phyloP scores from a whole-genome alignment of 64 coral and sea anemone genomes.

The Catalaphyllia jardinei region DNA sequence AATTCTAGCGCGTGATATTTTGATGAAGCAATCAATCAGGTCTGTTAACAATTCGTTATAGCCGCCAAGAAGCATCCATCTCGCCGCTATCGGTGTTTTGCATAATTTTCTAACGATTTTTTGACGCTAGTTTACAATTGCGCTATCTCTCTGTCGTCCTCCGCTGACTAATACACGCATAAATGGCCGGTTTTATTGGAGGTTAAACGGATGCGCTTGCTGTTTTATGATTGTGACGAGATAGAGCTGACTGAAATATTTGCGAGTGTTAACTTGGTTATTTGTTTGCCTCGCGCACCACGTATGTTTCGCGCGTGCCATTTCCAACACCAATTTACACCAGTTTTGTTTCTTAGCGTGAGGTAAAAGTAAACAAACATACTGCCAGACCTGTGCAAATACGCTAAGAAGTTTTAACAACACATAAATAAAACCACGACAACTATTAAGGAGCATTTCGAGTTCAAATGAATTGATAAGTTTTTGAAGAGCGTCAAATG shows the following conservation, averaged over 20 bases:
- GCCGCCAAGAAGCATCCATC: neutral
- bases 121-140: slow-evolving; percentile 41
- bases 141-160: slow-evolving; percentile 6
- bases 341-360: neutral
- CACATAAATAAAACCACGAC: slow-evolving; percentile 40
- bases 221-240: neutral
- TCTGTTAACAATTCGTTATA: neutral
- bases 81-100: slow-evolving; percentile 1
- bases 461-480: slow-evolving; percentile 52
- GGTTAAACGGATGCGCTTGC: slow-evolving; percentile 17
- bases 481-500: slow-evolving; percentile 42
- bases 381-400: slow-evolving; percentile 18
- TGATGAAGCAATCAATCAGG: neutral
- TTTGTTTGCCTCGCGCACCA: neutral
- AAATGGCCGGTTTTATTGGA: neutral
- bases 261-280: neutral
- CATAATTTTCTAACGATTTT: neutral
- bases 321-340: slow-evolving; percentile 29
- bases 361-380: slow-evolving; percentile 22
- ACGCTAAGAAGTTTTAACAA: slow-evolving; percentile 45
- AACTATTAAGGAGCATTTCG: slow-evolving; percentile 53
- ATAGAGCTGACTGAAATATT: neutral
- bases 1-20: neutral
- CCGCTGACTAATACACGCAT: neutral
- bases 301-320: slow-evolving; percentile 10